A percentile compares a stretch with the other conserved stretches of the same genome.
Conservation (phyloP, 2,113 vertebrate genomes). For the Plectropomus leopardus region DNA sequence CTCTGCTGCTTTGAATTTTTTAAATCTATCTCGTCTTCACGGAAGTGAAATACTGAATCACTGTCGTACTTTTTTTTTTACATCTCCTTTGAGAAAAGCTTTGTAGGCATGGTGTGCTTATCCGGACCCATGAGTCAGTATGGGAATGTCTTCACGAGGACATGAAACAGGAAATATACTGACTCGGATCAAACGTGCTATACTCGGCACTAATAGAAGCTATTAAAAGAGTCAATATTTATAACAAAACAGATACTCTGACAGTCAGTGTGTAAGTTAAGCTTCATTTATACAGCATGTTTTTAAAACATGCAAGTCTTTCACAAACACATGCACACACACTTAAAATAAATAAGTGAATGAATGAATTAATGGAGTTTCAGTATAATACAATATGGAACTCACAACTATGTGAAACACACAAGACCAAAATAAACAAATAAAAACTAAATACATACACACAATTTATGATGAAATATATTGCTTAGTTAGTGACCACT, state of each 20-base stretch:
- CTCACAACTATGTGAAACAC: too few relatives aligned
- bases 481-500: too few relatives aligned
- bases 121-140: neutral
- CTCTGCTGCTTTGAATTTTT: neutral
- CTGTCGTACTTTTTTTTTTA: neutral
- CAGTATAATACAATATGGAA: too few relatives aligned
- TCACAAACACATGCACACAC: too few relatives aligned
- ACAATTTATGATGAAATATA: too few relatives aligned
- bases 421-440: too few relatives aligned
- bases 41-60: neutral
- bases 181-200: neutral
- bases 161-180: conserved; percentile 9
- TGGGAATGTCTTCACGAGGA: neutral
- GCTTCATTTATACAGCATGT: too few relatives aligned
- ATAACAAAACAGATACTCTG: neutral
- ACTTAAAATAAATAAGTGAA: too few relatives aligned
- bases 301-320: too few relatives aligned
- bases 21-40: neutral
- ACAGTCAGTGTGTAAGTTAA: too few relatives aligned
- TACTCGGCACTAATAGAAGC: neutral
- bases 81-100: neutral
- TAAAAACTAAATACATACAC: too few relatives aligned
- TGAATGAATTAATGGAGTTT: too few relatives aligned
- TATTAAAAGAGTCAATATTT: neutral
- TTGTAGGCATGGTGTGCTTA: neutral